Evolutionary conservation across 2,888 invertebrate genomes (phyloP).

Genomic region (Anagyrus pseudococci): DNA sequence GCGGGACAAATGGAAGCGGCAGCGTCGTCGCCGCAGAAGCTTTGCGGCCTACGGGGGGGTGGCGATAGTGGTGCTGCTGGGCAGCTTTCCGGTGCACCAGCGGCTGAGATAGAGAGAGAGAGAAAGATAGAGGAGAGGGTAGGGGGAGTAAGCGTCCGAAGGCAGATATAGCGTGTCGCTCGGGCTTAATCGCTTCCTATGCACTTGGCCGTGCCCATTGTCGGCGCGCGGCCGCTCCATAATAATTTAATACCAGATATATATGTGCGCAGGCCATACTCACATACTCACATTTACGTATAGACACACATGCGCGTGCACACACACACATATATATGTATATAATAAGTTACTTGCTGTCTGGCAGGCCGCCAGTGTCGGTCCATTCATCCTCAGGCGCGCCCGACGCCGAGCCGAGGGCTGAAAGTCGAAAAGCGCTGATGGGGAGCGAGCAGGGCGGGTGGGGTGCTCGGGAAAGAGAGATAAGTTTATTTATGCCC

Average conservation of each 20-base stretch:
- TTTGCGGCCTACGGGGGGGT: too few species aligned
- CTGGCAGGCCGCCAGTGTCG: constrained; percentile 57
- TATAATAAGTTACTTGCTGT: constrained; percentile 62
- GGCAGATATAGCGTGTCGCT: constrained; percentile 47
- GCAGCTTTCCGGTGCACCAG: too few species aligned
- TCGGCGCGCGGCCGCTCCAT: constrained; percentile 54
- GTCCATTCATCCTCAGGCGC: constrained; percentile 56
- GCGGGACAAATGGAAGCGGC: too few species aligned
- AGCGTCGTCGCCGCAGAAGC: too few species aligned
- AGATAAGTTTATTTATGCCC: constrained; percentile 36
- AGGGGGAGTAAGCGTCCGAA: too few species aligned
- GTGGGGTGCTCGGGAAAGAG: constrained; percentile 47
- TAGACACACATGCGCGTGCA: too few species aligned
- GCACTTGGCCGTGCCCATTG: constrained; percentile 60
- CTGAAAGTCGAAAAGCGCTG: constrained; percentile 57
- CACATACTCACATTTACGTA: too few species aligned
- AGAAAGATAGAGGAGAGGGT: background rate
- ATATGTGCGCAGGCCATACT: too few species aligned
- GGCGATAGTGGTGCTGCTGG: too few species aligned
- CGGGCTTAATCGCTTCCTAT: constrained; percentile 61
- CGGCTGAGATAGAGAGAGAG: background rate
- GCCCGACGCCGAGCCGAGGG: constrained; percentile 4
- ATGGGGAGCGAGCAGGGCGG: constrained; percentile 40
- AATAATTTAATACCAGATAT: constrained; percentile 63
- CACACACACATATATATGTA: too few species aligned